Evolutionary conservation across 1,140 invertebrate species (phyloP), one percentile per base, ranked within the genome.

Genomic region (Lordiphosa collinella): DNA sequence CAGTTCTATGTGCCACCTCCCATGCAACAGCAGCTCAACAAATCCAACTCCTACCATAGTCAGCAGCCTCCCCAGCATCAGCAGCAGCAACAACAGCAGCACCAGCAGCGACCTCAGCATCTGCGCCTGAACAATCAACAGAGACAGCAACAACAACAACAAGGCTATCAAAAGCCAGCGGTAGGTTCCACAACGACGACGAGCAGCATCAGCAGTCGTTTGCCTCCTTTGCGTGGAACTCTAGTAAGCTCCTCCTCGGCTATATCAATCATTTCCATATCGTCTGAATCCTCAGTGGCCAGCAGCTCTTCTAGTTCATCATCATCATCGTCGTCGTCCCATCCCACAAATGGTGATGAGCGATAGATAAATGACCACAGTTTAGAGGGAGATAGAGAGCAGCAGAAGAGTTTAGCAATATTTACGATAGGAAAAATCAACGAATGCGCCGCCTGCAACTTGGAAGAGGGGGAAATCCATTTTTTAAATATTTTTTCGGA

Each of bases 261-360:
- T 12, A 74, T 71, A 68, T 86, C 84, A 48, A 88, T 88, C 58
- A 88, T 88, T 76, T 88, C 86, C 46, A 88, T 88, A 88, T 88
- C 86, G 14, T 88, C 86, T 36, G 86, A 88, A 44, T 88, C 86
- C 41, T 88, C 86, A 51, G 75, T 88, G 37, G 86, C 52, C 58
- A 79, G 78, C 53, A 67, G 63, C 46, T 67, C 63, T 12, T 76
- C 68, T 34, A 64, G 73, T 14, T 85, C 85, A 29, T 72, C 75
- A n/a, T 54, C 79, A 40, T 73, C 85, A 5, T 69, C 71, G 6
- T 65, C 67, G 5, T 6, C 18, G 31, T 62, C 74, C 13, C 59
- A 55, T 40, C 52, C 57, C 11, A 44, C 57, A 3, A 68, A 36
- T 14, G 64, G 58, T 31, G 68, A 72, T 14, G 60, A 71, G 44